phyloP scores from a whole-genome alignment of 2,113 vertebrate genomes.

The Drymodes brunneopygia region DNA sequence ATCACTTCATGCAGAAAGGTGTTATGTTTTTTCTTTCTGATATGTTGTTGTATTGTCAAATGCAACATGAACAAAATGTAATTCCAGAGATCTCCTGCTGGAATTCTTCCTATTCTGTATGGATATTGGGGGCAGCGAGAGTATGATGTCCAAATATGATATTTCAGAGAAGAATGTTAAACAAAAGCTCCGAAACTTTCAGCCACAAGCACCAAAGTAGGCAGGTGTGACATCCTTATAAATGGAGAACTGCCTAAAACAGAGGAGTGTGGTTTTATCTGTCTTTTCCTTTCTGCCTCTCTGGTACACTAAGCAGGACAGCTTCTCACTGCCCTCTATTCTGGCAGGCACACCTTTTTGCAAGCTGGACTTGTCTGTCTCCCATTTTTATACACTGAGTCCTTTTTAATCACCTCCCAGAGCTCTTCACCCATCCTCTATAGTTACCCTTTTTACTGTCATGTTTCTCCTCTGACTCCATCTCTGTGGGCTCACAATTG shows the following conservation, averaged over 20 bases:
- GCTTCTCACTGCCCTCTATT: neutral
- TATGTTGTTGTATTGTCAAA: neutral
- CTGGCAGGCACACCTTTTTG: neutral
- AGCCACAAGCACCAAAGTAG: neutral
- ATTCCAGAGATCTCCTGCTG: neutral
- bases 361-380: neutral
- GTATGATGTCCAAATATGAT: neutral
- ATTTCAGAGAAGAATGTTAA: neutral
- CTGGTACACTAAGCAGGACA: neutral
- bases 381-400: neutral
- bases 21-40: neutral
- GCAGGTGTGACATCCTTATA: neutral
- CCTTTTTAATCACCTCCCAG: neutral
- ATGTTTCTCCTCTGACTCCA: neutral
- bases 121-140: neutral
- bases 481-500: neutral
- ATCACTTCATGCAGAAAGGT: neutral
- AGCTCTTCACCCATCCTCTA: neutral
- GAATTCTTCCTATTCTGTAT: neutral
- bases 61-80: neutral
- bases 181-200: neutral
- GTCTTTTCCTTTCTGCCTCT: neutral
- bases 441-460: neutral
- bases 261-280: neutral
- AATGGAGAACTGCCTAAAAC: neutral